phyloP scores from a whole-genome alignment of 1,140 invertebrate species.

The Drosophila mayri region DNA sequence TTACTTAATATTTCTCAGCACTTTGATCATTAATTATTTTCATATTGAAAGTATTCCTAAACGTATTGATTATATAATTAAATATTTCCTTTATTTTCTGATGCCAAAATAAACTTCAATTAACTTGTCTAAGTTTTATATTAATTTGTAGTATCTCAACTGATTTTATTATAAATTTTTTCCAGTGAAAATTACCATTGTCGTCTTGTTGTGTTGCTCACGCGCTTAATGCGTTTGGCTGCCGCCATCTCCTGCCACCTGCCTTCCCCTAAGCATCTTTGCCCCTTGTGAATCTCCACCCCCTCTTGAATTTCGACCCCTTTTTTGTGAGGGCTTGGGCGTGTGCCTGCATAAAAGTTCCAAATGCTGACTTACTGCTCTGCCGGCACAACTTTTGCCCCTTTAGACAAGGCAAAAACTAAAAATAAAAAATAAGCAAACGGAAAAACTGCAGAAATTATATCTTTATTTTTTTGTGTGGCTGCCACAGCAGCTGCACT shows the following conservation, averaged over 20 bases:
- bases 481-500: conserved; percentile 50
- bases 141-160: not conserved
- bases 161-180: not conserved
- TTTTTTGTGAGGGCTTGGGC: conserved; percentile 33
- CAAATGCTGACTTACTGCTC: conserved; percentile 79
- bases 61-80: no score
- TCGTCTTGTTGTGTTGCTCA: conserved; percentile 34
- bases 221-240: conserved; percentile 55
- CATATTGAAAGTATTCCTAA: no score
- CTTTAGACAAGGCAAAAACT: conserved; percentile 34
- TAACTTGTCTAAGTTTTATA: not conserved
- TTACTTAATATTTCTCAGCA: not conserved
- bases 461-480: conserved; percentile 70
- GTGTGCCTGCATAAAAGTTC: conserved; percentile 77
- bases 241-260: conserved; percentile 13
- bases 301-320: not conserved
- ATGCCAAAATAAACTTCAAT: not conserved
- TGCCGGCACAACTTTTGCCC: conserved; percentile 54
- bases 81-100: not conserved
- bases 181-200: not conserved
- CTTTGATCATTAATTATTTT: not conserved
- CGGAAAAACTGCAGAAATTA: conserved; percentile 41
- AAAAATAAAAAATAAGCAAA: conserved; percentile 8
- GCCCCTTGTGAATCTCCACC: not conserved
- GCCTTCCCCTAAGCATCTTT: conserved; percentile 10